Conservation (phyloP, 2,888 invertebrate genomes). For the Acleris sparsana region DNA sequence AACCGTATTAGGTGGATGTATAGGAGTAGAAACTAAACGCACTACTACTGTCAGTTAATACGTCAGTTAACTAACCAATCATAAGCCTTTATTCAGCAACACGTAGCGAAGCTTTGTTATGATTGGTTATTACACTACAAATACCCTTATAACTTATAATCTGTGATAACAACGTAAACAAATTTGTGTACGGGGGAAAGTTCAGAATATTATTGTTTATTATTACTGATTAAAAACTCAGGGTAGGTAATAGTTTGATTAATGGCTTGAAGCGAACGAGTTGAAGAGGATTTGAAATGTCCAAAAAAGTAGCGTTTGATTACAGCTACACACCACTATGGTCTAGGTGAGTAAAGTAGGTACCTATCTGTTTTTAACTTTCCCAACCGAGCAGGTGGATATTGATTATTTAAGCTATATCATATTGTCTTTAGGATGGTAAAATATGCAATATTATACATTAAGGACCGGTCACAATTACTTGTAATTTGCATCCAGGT, state of each 20-base stretch:
- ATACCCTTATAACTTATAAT: too few species aligned
- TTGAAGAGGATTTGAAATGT: slow-evolving; percentile 39
- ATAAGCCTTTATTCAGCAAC: not conserved
- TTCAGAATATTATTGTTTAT: not conserved
- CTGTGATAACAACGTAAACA: slow-evolving; percentile 7
- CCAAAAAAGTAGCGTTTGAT: slow-evolving; percentile 46
- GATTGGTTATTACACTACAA: slow-evolving; percentile 5
- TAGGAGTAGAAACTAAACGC: slow-evolving; percentile 13
- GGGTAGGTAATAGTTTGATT: not conserved
- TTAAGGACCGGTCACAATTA: not conserved
- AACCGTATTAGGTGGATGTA: too few species aligned
- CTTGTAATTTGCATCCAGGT: too few species aligned
- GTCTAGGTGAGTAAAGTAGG: slow-evolving; percentile 51
- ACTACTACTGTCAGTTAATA: too few species aligned
- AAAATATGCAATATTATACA: not conserved
- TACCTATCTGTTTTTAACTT: too few species aligned
- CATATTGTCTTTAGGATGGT: too few species aligned
- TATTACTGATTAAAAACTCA: not conserved
- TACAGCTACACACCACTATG: slow-evolving; percentile 57
- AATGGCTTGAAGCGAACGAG: not conserved
- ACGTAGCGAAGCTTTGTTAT: not conserved
- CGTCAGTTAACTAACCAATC: slow-evolving; percentile 5
- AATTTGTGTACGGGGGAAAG: slow-evolving; percentile 10
- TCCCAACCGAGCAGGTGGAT: slow-evolving; percentile 35
- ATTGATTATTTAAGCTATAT: not conserved